Conservation (phyloP, 2,888 invertebrate genomes). For the Drosophila eohydei region DNA sequence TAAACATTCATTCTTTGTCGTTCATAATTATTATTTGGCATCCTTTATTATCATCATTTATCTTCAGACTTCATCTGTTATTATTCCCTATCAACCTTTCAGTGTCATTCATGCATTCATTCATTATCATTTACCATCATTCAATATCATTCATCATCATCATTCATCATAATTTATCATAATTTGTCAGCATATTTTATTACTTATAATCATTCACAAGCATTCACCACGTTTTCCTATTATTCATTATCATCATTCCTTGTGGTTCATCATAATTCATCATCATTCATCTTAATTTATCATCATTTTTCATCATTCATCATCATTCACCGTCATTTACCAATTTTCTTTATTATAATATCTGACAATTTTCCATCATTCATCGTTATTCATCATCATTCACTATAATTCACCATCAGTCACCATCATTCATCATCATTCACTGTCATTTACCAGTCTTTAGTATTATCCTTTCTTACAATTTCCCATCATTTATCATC, state of each 20-base stretch:
- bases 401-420: neutral
- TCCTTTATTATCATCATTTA: neutral
- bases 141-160: neutral
- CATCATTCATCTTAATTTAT: neutral
- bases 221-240: no score
- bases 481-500: neutral
- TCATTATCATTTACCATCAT: neutral
- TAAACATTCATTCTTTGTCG: neutral
- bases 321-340: neutral
- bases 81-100: no score
- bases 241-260: neutral
- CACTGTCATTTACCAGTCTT: neutral
- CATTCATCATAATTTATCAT: neutral
- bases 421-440: neutral
- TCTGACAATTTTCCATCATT: neutral
- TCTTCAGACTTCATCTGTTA: neutral
- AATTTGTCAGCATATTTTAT: neutral
- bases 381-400: neutral
- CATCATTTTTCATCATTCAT: neutral
- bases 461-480: neutral
- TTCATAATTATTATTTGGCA: neutral
- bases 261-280: neutral
- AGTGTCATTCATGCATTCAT: neutral
- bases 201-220: no score
- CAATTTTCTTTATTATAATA: neutral